A percentile compares a stretch with the other conserved stretches of the same genome.
Evolutionary conservation across 1,140 invertebrate genomes (phyloP).

Genomic region (Apis cerana): DNA sequence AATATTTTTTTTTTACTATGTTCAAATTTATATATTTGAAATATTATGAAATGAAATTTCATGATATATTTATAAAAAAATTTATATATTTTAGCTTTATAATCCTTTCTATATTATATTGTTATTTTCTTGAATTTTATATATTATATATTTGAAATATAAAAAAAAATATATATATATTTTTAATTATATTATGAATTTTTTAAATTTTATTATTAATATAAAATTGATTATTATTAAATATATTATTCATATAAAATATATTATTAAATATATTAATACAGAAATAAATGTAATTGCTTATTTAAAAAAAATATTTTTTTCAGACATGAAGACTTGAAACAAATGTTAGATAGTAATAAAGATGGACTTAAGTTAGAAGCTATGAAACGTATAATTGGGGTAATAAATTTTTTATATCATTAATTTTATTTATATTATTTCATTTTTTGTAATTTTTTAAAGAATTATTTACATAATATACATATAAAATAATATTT

Average conservation of each 20-base stretch:
- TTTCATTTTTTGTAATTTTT: neutral
- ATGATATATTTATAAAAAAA: too few relatives aligned
- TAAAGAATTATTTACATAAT: too few relatives aligned
- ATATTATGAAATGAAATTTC: neutral
- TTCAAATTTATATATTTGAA: neutral
- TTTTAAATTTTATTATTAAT: neutral
- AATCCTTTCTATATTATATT: too few relatives aligned
- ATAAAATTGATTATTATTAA: too few relatives aligned
- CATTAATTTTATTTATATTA: neutral
- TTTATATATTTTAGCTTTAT: too few relatives aligned
- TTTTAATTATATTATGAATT: neutral
- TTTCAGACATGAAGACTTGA: conserved; percentile 93
- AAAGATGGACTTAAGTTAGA: conserved; percentile 98
- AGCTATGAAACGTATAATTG: conserved; percentile 99
- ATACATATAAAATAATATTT: too few relatives aligned
- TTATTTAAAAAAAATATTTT: neutral
- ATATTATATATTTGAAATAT: too few relatives aligned
- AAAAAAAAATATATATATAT: neutral
- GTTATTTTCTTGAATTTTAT: too few relatives aligned
- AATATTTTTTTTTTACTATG: neutral
- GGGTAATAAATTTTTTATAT: conserved; percentile 81
- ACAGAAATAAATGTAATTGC: neutral
- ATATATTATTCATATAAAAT: neutral
- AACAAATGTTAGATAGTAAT: conserved; percentile 98
- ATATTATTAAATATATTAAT: neutral